Conservation (phyloP, 2,888 invertebrate species). For the Diarsia brunnea region DNA sequence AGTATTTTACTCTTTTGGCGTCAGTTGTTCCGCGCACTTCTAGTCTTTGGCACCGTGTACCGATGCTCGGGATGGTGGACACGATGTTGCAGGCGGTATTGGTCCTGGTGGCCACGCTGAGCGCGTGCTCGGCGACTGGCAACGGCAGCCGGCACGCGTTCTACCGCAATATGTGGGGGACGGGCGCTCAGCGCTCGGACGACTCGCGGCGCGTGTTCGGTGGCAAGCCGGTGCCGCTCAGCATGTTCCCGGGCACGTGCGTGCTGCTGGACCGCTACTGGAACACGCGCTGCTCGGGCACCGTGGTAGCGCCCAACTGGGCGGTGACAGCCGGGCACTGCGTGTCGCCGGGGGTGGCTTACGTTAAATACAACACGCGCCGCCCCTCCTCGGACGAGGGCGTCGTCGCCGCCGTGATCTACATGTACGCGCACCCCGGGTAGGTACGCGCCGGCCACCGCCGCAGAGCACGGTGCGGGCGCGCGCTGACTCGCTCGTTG, state of each 20-base stretch:
- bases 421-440: slow-evolving; percentile 82
- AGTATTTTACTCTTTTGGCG: too few relatives aligned
- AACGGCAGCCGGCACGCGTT: slow-evolving; percentile 34
- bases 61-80: not conserved
- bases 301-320: slow-evolving; percentile 80
- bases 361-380: slow-evolving; percentile 81
- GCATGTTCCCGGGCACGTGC: slow-evolving; percentile 74
- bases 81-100: not conserved
- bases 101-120: slow-evolving; percentile 26
- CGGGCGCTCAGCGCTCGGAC: slow-evolving; percentile 43
- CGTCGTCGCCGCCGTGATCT: slow-evolving; percentile 72
- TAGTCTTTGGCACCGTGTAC: not conserved
- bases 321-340: slow-evolving; percentile 87
- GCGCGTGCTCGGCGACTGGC: slow-evolving; percentile 26
- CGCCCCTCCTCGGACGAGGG: slow-evolving; percentile 70
- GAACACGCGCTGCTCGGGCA: slow-evolving; percentile 79
- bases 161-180: slow-evolving; percentile 40
- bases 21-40: not conserved
- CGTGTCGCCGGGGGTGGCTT: slow-evolving; percentile 75
- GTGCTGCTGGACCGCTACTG: slow-evolving; percentile 81
- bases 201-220: slow-evolving; percentile 81
- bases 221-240: slow-evolving; percentile 70
- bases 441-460: slow-evolving; percentile 55
- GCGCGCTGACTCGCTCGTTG: not conserved
- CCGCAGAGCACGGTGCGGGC: not conserved